Evolutionary conservation across 2,888 invertebrate genomes (phyloP), one percentile per base, ranked within the genome.

Genomic region (Chouioia cunea): DNA sequence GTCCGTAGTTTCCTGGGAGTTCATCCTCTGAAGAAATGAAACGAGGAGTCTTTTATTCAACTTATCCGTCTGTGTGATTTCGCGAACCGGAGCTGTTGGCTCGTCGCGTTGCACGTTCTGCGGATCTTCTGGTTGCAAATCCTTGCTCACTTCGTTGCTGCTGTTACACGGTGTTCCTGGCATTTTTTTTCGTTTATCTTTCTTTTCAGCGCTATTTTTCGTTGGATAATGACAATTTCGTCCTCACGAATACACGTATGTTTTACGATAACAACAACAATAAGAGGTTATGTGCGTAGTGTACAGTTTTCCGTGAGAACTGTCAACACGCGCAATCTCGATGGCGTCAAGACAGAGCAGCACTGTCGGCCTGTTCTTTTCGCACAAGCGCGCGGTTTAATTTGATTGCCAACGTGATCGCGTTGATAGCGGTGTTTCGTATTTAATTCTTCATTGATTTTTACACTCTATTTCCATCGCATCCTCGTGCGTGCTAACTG

Each of bases 21-120:
- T 80, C 73, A 92, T 87, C 73, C 89, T 86, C 65, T 89, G 87
- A 73, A 92, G 87, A 70, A 92, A 86, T 0, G 91, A 91, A 67
- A 89, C 87, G 58, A 92, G 83, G 64, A 92, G 84, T 78, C 89
- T 89, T 82, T 91, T 92, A 80, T 92, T 92, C 69, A 92, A 79
- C 74, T 88, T 89, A 80, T 92, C 92, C 0, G 91, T 92, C 82
- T 89, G 89, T 14, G 89, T 90, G 71, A 89, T 82, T 83, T 90
- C 90, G 62, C 89, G 78, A 27, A 79, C 78, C 44, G 72, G 71
- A n/a, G 76, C 77, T 4, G 74, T 68, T 14, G 78, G 73, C 36
- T 78, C 76, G 50, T 73, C 73, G 16, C 66, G 76, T 69, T 77
- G 78, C 0, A 58, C 44, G 36, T 70, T 58, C 20, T 59, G 52